A percentile compares a stretch with the other conserved stretches of the same genome.
Evolutionary conservation across 2,888 invertebrate genomes (phyloP).

Genomic region (Melanargia galathea): DNA sequence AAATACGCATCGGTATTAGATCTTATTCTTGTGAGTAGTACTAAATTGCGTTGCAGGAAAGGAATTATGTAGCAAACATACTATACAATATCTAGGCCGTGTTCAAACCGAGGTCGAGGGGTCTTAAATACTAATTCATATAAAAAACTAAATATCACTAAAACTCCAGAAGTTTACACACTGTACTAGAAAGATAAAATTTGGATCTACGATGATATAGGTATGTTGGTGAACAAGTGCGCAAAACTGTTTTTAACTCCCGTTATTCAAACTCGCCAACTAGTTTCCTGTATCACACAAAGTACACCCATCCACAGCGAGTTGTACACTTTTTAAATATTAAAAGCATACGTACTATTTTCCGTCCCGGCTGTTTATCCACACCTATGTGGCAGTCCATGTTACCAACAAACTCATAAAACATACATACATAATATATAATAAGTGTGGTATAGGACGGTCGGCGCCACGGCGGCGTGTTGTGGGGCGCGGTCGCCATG

Average conservation of each 20-base stretch:
- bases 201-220: neutral
- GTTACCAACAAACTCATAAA: conserved; percentile 69
- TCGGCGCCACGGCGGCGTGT: conserved; percentile 79
- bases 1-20: too few relatives aligned
- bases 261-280: conserved; percentile 9
- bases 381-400: conserved; percentile 55
- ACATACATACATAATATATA: conserved; percentile 62
- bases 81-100: too few relatives aligned
- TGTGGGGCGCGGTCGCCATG: conserved; percentile 75
- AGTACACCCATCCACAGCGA: conserved; percentile 21
- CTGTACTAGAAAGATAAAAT: neutral
- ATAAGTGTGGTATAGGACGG: conserved; percentile 57
- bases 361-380: conserved; percentile 41
- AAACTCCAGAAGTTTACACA: neutral
- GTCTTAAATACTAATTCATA: too few relatives aligned
- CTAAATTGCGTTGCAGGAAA: too few relatives aligned
- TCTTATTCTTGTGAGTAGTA: too few relatives aligned
- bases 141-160: too few relatives aligned
- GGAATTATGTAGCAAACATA: too few relatives aligned
- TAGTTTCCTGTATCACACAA: conserved; percentile 15
- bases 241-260: neutral
- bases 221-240: neutral
- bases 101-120: too few relatives aligned
- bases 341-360: conserved; percentile 61
- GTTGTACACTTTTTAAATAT: conserved; percentile 64